Conservation (phyloP, 2,113 vertebrate genomes). For the Ammospiza nelsoni region DNA sequence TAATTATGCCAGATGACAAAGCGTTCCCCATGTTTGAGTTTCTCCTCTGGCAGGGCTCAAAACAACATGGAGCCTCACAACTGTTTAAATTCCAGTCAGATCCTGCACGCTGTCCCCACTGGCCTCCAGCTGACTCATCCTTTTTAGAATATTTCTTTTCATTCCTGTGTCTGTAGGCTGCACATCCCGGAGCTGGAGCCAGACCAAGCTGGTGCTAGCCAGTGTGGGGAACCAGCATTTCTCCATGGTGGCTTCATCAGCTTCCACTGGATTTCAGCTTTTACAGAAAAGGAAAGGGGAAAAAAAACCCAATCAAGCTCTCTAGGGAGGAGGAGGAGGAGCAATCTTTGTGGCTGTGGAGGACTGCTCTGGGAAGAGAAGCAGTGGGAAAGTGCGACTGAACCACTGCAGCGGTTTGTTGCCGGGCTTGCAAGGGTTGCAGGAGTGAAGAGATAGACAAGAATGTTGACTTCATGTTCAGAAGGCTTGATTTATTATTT, state of each 20-base stretch:
- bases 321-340: not conserved
- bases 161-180: conserved; percentile 36
- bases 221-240: not conserved
- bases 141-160: conserved; percentile 67
- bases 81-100: conserved; percentile 67
- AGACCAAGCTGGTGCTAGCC: conserved; percentile 25
- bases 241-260: not conserved
- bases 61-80: conserved; percentile 38
- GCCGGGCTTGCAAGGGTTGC: no score
- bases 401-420: not conserved
- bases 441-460: no score
- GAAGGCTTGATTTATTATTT: no score
- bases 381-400: not conserved
- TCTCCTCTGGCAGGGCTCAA: conserved; percentile 15
- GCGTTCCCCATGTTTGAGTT: not conserved
- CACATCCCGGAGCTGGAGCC: not conserved
- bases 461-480: no score
- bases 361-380: not conserved
- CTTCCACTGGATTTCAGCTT: not conserved
- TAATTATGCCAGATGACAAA: conserved; percentile 45
- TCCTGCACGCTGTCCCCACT: not conserved
- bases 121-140: conserved; percentile 67
- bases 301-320: not conserved
- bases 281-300: not conserved
- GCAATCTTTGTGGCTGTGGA: not conserved